A percentile compares a stretch with the other conserved stretches of the same genome.
Conservation (phyloP, 2,888 invertebrate species). For the Megalurothrips usitatus region DNA sequence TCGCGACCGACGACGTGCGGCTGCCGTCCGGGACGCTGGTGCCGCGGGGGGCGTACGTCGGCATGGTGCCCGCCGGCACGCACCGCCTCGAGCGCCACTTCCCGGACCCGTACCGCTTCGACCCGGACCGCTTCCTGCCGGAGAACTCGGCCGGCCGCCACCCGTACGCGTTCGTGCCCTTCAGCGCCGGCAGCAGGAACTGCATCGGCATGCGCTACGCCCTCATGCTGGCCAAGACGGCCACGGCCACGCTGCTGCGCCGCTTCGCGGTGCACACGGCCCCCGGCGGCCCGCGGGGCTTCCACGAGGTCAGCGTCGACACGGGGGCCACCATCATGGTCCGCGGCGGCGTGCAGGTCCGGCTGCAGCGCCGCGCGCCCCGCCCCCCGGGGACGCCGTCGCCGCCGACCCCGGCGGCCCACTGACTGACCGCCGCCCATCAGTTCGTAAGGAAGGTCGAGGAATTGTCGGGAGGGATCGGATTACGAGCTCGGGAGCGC, state of each 20-base stretch:
- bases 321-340: neutral
- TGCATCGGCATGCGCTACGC: conserved; percentile 1
- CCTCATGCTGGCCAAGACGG: neutral
- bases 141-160: neutral
- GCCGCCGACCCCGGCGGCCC: neutral
- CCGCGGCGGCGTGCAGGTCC: neutral
- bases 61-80: neutral
- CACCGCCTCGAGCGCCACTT: neutral
- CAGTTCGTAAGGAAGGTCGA: no score
- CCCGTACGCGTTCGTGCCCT: neutral
- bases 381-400: neutral
- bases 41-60: neutral
- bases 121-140: neutral
- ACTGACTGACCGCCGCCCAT: no score
- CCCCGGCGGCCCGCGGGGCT: neutral
- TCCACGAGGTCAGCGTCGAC: neutral
- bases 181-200: neutral
- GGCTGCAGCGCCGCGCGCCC: neutral
- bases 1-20: neutral
- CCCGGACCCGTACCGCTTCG: neutral
- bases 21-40: neutral
- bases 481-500: no score
- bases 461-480: no score
- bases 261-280: neutral
- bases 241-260: neutral